Evolutionary conservation across 2,113 vertebrate genomes (phyloP).

Genomic region (Romanogobio albipinnatus): DNA sequence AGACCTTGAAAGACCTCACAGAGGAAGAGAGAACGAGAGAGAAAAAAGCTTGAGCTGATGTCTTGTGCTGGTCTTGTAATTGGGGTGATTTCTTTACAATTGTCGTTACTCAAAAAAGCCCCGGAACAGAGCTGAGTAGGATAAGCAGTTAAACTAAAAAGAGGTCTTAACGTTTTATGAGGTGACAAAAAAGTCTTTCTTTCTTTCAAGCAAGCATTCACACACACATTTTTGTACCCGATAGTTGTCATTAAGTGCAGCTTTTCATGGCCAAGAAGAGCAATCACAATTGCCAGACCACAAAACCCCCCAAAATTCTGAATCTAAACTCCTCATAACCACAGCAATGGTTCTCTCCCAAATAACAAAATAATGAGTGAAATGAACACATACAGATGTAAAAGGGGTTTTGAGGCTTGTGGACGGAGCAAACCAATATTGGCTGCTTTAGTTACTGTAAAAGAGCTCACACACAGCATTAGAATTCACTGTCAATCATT

Average conservation of each 20-base stretch:
- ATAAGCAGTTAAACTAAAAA: constrained; percentile 42
- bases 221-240: background rate
- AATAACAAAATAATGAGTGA: constrained; percentile 31
- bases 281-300: background rate
- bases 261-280: background rate
- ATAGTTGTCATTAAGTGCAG: constrained; percentile 5
- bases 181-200: constrained; percentile 36
- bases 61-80: constrained; percentile 1
- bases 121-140: constrained; percentile 34
- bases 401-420: constrained; percentile 23
- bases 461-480: background rate
- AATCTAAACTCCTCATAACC: constrained; percentile 15
- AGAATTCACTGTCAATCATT: constrained; percentile 8
- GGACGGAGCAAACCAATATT: background rate
- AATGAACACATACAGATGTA: constrained; percentile 7
- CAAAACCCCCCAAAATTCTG: background rate
- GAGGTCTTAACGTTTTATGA: constrained; percentile 46
- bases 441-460: constrained; percentile 13
- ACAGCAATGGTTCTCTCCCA: constrained; percentile 7
- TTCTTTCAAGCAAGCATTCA: background rate
- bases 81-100: constrained; percentile 17
- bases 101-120: background rate
- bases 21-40: constrained; percentile 1
- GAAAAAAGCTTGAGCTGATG: constrained; percentile 10
- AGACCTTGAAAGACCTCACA: constrained; percentile 4